These are phyloP conservation scores for Anticlea derivata DNA, from an alignment of 2,888 invertebrate genomes.

Conservation along the genomic window DNA sequence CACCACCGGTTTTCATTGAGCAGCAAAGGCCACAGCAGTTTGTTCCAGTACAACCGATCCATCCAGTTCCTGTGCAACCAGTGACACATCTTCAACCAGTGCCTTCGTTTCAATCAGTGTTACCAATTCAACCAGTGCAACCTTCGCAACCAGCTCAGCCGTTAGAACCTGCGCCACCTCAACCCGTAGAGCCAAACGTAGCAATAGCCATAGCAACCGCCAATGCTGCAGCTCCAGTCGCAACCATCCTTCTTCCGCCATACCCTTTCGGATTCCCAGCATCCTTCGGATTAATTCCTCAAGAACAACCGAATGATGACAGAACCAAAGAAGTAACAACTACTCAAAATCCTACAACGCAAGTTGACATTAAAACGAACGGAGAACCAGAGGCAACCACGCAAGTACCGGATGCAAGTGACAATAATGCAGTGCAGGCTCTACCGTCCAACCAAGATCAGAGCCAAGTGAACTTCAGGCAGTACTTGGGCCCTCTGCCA, in stretches of 20 bases:
- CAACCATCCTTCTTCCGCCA: slow-evolving; percentile 72
- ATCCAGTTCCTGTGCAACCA: slow-evolving; percentile 16
- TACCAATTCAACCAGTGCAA: slow-evolving; percentile 38
- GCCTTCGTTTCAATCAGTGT: slow-evolving; percentile 19
- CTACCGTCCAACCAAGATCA: slow-evolving; percentile 62
- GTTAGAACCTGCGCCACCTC: slow-evolving; percentile 38
- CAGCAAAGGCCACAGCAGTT: slow-evolving; percentile 25
- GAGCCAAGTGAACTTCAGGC: slow-evolving; percentile 54
- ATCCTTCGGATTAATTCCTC: slow-evolving; percentile 59
- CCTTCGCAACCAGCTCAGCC: slow-evolving; percentile 37
- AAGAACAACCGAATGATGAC: slow-evolving; percentile 52
- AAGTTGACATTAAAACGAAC: slow-evolving; percentile 50
- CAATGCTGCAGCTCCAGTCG: slow-evolving; percentile 72
- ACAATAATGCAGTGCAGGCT: slow-evolving; percentile 66
- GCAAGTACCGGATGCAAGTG: slow-evolving; percentile 60
- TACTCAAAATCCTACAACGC: slow-evolving; percentile 49
- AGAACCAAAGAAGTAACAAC: slow-evolving; percentile 60
- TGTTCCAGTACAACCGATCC: slow-evolving; percentile 15
- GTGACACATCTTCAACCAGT: slow-evolving; percentile 34
- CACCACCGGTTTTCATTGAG: slow-evolving; percentile 42
- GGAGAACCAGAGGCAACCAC: slow-evolving; percentile 57
- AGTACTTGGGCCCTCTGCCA: slow-evolving; percentile 52
- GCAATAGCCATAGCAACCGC: slow-evolving; percentile 76
- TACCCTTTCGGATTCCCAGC: slow-evolving; percentile 74
- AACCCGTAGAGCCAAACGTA: slow-evolving; percentile 61